Base-by-base conservation (phyloP, 2,113 vertebrate genomes). In the Solea senegalensis region DNA sequence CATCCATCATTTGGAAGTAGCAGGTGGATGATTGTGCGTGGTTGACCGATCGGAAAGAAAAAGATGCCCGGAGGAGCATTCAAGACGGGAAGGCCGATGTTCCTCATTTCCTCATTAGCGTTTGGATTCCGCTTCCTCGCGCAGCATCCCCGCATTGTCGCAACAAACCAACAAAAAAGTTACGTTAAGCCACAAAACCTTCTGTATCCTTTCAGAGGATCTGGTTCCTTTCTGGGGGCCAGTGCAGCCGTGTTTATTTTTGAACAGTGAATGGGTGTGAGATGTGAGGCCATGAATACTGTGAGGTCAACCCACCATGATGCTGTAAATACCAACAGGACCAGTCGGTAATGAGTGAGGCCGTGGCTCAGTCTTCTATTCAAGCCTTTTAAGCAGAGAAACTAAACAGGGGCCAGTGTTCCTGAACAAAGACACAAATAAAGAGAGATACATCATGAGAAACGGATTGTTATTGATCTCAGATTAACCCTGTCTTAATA, bases 11-110 rank as follows among this genome's bases (percentile, higher is more conserved):
- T 90, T 84, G 65, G 69, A 71, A 54, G 82, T 80, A 92, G 93
- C 92, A 94, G 92, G 93, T 95, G 93, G 91, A 92, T 86, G 78
- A 83, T 87, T 91, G 92, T 90, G 68, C 82, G 92, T 54, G 89
- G 84, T 85, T 86, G 89, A 93, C 85, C 50, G 84, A 86, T 82
- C 82, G 52, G 67, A 84, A 80, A 84, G 82, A 86, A 91, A 91
- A 86, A 91, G 88, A 88, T 84, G 72, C 69, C 80, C 69, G 72
- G 87, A 91, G 88, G 89, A 91, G 89, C 91, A 91, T 94, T 93
- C 88, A 91, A 15, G 50, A 81, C 53, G 27, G 59, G 65, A 72
- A 86, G 59, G 55, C 55, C 80, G 14, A 81, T 65, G 86, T 90
- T 89, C 85, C 83, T 83, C 72, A 85, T 88, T 90, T 89, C 83